These are phyloP conservation scores for Meteorus colon DNA, from an alignment of 2,888 invertebrate species.

Conservation along the genomic window DNA sequence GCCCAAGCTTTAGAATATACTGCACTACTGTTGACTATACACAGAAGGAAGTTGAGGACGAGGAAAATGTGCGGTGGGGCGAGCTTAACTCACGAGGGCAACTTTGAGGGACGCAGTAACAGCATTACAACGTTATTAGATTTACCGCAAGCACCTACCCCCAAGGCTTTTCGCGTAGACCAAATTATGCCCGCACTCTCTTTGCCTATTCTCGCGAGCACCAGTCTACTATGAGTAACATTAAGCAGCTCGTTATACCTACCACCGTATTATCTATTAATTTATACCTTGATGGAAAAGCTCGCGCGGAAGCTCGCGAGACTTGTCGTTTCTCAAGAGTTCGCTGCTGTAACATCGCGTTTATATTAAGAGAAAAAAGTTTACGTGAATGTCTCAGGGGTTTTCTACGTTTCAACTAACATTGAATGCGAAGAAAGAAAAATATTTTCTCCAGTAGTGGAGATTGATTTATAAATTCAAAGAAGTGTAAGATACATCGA, in stretches of 20 bases:
- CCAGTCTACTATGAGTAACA: constrained; percentile 62
- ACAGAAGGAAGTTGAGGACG: constrained; percentile 11
- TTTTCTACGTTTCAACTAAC: background rate
- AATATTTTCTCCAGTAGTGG: no score
- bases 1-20: constrained; percentile 19
- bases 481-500: no score
- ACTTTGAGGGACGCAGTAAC: constrained; percentile 67
- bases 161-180: constrained; percentile 58
- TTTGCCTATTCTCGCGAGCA: constrained; percentile 34
- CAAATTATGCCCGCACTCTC: constrained; percentile 51
- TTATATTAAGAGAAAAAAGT: background rate
- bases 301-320: background rate
- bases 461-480: no score
- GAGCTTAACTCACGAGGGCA: constrained; percentile 66
- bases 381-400: background rate
- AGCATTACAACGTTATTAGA: constrained; percentile 73
- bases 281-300: constrained; percentile 30
- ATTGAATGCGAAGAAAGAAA: no score
- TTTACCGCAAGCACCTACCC: constrained; percentile 72
- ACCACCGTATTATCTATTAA: constrained; percentile 42
- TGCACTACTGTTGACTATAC: constrained; percentile 31
- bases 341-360: background rate
- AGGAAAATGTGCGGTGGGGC: constrained; percentile 5
- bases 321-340: background rate
- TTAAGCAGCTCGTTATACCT: constrained; percentile 54